A percentile compares a stretch with the other conserved stretches of the same genome.
These are phyloP conservation scores for Columba livia DNA, from an alignment of 2,113 vertebrate species.

Conservation along the genomic window DNA sequence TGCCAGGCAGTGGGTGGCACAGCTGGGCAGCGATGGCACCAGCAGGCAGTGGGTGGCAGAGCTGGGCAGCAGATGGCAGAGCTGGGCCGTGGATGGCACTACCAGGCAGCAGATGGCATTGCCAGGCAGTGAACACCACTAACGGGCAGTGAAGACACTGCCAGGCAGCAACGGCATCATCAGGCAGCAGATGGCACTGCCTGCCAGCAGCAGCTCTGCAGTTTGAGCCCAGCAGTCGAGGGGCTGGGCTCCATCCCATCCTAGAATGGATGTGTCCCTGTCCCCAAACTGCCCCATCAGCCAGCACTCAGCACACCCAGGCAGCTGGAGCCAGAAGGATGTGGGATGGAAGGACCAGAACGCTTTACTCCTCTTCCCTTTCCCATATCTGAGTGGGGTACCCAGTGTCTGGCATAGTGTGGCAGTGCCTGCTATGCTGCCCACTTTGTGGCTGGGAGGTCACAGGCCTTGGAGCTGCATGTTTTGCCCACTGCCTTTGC, in stretches of 20 bases:
- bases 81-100: background rate
- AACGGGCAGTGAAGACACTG: background rate
- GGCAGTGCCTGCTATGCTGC: background rate
- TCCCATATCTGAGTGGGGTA: fast-evolving
- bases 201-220: background rate
- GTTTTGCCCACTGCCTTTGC: background rate
- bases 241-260: background rate
- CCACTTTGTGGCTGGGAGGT: fast-evolving
- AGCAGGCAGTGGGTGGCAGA: too few relatives aligned
- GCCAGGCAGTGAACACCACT: background rate
- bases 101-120: background rate
- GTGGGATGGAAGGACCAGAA: background rate
- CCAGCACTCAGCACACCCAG: background rate
- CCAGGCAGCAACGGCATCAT: background rate
- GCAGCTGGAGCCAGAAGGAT: background rate
- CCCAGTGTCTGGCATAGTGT: fast-evolving
- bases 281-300: background rate
- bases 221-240: background rate
- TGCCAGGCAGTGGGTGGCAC: background rate
- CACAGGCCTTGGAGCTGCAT: background rate
- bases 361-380: background rate
- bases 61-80: background rate
- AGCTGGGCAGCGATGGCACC: background rate
- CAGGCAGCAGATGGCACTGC: background rate
- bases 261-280: background rate